These are phyloP conservation scores for Speoplatyrhinus poulsoni DNA, from an alignment of 2,113 vertebrate species.

Conservation along the genomic window DNA sequence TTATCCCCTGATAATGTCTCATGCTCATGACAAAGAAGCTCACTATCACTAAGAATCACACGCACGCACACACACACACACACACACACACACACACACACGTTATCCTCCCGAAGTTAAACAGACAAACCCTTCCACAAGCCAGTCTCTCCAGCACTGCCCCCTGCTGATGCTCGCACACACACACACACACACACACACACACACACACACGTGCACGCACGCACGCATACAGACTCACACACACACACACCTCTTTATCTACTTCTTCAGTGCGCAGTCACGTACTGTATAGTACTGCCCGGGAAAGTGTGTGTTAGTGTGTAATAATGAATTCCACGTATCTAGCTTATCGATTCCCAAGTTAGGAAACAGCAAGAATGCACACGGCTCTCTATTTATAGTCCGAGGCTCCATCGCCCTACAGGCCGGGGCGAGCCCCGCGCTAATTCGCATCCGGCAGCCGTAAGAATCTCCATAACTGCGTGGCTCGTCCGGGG, in stretches of 20 bases:
- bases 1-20: too few species aligned
- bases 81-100: neutral
- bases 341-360: too few species aligned
- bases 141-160: conserved; percentile 22
- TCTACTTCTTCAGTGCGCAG: conserved; percentile 37
- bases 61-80: too few species aligned
- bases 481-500: too few species aligned
- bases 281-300: conserved; percentile 28
- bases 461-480: too few species aligned
- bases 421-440: too few species aligned
- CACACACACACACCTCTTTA: conserved; percentile 26
- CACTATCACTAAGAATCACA: too few species aligned
- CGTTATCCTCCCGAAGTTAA: neutral
- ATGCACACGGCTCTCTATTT: too few species aligned
- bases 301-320: neutral
- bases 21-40: too few species aligned
- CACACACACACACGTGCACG: neutral
- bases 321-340: neutral
- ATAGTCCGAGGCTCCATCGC: too few species aligned
- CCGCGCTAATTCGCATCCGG: too few species aligned
- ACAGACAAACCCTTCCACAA: neutral
- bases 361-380: too few species aligned
- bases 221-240: neutral
- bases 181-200: conserved; percentile 38
- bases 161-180: conserved; percentile 32